Conservation (phyloP, 2,113 vertebrate genomes). For the Mohoua ochrocephala region DNA sequence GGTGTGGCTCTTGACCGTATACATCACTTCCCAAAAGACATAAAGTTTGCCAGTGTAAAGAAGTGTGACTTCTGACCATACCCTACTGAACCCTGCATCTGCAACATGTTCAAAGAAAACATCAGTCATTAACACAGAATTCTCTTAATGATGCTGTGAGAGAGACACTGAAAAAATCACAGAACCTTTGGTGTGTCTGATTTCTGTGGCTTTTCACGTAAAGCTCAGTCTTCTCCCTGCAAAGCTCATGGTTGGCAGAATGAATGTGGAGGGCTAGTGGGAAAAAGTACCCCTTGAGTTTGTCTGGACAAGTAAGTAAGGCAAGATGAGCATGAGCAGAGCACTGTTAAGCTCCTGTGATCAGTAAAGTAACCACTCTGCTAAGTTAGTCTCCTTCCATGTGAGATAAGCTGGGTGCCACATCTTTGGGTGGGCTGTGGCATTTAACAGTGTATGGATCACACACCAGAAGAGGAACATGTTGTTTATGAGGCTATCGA, state of each 20-base stretch:
- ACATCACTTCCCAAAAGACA: neutral
- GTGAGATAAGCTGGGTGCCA: neutral
- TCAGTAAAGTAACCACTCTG: neutral
- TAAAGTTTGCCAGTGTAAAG: accelerated
- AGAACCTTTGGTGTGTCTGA: neutral
- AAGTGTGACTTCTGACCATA: neutral
- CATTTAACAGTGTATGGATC: neutral
- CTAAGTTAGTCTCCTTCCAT: neutral
- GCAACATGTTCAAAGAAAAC: neutral
- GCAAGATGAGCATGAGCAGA: neutral
- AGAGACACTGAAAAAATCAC: neutral
- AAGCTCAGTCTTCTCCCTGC: neutral
- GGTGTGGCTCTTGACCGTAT: neutral
- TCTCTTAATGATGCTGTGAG: neutral
- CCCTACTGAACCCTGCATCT: neutral
- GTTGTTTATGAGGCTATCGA: neutral
- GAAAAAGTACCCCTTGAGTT: neutral
- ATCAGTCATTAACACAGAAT: neutral
- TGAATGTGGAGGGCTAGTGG: neutral
- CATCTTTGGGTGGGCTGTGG: neutral
- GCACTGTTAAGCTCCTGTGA: neutral
- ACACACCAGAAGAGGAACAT: neutral
- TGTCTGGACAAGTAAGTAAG: neutral
- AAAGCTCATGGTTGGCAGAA: neutral
- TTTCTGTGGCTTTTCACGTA: neutral